Conservation (phyloP, 2,113 vertebrate species). For the Psittacus erithacus region DNA sequence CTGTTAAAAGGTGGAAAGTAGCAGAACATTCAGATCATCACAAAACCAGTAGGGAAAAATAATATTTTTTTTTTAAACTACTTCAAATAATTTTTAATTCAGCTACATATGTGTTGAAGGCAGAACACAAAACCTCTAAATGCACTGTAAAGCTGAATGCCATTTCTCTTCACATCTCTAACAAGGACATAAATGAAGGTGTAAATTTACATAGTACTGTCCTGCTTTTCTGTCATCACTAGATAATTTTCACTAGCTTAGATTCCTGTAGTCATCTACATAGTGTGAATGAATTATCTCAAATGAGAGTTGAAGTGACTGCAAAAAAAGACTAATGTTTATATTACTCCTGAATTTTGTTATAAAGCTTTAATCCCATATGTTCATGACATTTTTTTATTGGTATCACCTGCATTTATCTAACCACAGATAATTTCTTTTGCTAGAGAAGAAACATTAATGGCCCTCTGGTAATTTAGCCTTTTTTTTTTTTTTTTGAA, state of each 20-base stretch:
- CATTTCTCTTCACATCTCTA: background rate
- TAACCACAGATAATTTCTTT: background rate
- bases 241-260: background rate
- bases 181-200: rapidly evolving
- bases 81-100: background rate
- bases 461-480: background rate
- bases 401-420: background rate
- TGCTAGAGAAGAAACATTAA: background rate
- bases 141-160: background rate
- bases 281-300: background rate
- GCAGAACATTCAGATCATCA: background rate
- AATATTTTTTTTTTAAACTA: background rate
- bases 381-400: background rate
- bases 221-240: background rate
- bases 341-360: background rate
- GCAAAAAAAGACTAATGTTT: background rate
- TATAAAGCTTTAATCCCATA: background rate
- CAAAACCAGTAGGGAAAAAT: background rate
- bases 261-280: background rate
- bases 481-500: background rate
- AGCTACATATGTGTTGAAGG: background rate
- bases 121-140: background rate
- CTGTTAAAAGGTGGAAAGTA: background rate
- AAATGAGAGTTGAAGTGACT: background rate
- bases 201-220: background rate